Evolutionary conservation across 2,797 vertebrate genomes (phyloP), one percentile per base, ranked within the genome.

Genomic region (Halcyon chelicuti): DNA sequence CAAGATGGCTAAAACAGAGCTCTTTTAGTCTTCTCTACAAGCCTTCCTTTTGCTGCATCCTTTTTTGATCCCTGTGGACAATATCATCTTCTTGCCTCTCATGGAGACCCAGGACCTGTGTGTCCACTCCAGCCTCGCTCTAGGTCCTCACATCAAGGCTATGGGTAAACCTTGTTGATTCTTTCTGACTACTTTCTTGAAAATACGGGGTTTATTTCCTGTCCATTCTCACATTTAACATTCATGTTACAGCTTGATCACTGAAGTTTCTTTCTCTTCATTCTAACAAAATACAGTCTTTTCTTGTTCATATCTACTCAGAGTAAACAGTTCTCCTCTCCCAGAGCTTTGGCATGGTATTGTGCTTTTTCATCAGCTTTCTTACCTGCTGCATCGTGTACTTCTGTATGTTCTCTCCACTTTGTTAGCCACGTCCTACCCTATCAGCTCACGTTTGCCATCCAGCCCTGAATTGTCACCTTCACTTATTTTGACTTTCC

Each of bases 1-100:
- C 71, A 95, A 94, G 93, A 93, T 96, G 95, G 86, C 95, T 96
- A 94, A 97, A 97, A 91, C 84, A 85, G 54, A 93, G 33, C 74
- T 95, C 60, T 82, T 87, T 92, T 37, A 95, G 68, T 91, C 60
- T 87, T 93, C 61, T 92, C 88, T 86, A 35, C 90, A 79, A 94
- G 71, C 74, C 80, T 91, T 96, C 52, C 72, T 92, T 93, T 91
- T 92, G 74, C 92, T 91, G 68, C 88, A 79, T 85, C 67, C 37
- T 89, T 79, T 81, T 86, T 87, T 79, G 80, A 79, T 79, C 90
- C 55, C 90, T 96, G 14, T 94, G 90, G 77, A 92, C 86, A 95
- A 11, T 90, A 39, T 72, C 88, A 93, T 63, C 88, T 83, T 92
- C 92, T 82, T 95, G 67, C 93, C 88, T 95, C 63, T 94, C 0